These are phyloP conservation scores for Trichopoda pennipes DNA, from an alignment of 2,888 invertebrate species.

Conservation along the genomic window DNA sequence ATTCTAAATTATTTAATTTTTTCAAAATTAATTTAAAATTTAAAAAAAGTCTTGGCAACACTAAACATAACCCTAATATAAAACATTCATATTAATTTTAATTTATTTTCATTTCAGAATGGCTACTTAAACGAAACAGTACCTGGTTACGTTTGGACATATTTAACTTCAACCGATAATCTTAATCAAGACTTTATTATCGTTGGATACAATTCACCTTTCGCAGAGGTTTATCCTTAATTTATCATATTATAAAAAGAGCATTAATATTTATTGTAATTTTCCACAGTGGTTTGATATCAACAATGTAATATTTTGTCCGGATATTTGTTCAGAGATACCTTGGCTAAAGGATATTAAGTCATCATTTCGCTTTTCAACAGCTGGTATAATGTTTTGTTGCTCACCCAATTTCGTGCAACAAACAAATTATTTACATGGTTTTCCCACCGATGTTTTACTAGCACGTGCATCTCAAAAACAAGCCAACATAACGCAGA, in stretches of 20 bases:
- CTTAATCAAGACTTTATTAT: slow-evolving; percentile 56
- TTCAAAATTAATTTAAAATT: too few relatives aligned
- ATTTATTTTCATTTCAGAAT: slow-evolving; percentile 14
- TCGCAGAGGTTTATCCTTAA: slow-evolving; percentile 41
- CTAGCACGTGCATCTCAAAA: background rate
- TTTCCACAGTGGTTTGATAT: slow-evolving; percentile 1
- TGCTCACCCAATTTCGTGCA: slow-evolving; percentile 53
- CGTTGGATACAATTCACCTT: slow-evolving; percentile 64
- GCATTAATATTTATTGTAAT: background rate
- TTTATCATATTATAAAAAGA: background rate
- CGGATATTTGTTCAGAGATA: slow-evolving; percentile 60
- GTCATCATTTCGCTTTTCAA: slow-evolving; percentile 33
- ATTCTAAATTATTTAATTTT: too few relatives aligned
- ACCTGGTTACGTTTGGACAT: slow-evolving; percentile 62
- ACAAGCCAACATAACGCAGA: background rate
- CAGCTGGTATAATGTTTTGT: slow-evolving; percentile 62
- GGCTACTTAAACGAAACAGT: slow-evolving; percentile 23
- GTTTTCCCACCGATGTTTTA: slow-evolving; percentile 55
- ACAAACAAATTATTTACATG: slow-evolving; percentile 20
- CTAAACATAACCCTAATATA: too few relatives aligned
- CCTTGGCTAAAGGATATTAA: slow-evolving; percentile 53
- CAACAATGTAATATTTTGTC: slow-evolving; percentile 54
- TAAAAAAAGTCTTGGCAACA: too few relatives aligned
- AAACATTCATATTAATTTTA: too few relatives aligned
- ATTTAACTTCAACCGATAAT: slow-evolving; percentile 51